Percentiles rank a stretch among this genome's conserved stretches.
Conservation (phyloP, 1,140 invertebrate species). For the Lepidostoma basale region DNA sequence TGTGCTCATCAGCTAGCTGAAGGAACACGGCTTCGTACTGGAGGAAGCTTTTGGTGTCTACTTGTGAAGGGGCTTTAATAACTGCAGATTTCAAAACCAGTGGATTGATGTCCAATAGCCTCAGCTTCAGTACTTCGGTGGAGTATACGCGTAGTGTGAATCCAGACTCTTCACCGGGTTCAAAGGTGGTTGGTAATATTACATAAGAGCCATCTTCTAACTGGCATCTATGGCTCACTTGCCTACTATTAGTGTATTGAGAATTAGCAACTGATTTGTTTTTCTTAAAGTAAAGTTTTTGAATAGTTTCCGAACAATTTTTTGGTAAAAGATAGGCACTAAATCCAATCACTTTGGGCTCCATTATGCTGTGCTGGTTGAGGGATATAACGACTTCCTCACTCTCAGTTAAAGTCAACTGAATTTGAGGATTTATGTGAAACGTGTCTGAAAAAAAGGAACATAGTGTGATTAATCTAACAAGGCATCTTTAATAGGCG, state of each 20-base stretch:
- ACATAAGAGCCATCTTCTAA: slow-evolving; percentile 85
- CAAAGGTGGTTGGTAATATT: slow-evolving; percentile 89
- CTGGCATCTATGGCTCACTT: slow-evolving; percentile 81
- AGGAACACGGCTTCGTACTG: slow-evolving; percentile 91
- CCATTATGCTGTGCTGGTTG: slow-evolving; percentile 90
- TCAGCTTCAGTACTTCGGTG: slow-evolving; percentile 80
- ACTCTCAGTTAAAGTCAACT: slow-evolving; percentile 79
- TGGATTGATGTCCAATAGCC: slow-evolving; percentile 78
- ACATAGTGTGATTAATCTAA: neutral
- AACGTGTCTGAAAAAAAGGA: slow-evolving; percentile 79
- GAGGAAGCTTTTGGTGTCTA: slow-evolving; percentile 75
- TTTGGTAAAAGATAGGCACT: slow-evolving; percentile 78
- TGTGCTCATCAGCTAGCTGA: slow-evolving; percentile 86
- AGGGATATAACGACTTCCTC: slow-evolving; percentile 87
- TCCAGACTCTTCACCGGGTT: slow-evolving; percentile 86
- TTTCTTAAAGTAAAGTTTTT: slow-evolving; percentile 85
- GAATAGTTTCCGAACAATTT: slow-evolving; percentile 60
- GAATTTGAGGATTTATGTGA: slow-evolving; percentile 91
- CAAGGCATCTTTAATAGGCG: neutral
- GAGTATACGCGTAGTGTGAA: slow-evolving; percentile 86
- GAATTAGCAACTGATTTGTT: slow-evolving; percentile 89
- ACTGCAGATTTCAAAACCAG: slow-evolving; percentile 75
- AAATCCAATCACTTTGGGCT: slow-evolving; percentile 93
- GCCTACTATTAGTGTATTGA: slow-evolving; percentile 89
- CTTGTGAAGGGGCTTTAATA: slow-evolving; percentile 70